Percentiles rank a stretch among this genome's conserved stretches.
Conservation (phyloP, 2,113 vertebrate species). For the Rhinichthys klamathensis region DNA sequence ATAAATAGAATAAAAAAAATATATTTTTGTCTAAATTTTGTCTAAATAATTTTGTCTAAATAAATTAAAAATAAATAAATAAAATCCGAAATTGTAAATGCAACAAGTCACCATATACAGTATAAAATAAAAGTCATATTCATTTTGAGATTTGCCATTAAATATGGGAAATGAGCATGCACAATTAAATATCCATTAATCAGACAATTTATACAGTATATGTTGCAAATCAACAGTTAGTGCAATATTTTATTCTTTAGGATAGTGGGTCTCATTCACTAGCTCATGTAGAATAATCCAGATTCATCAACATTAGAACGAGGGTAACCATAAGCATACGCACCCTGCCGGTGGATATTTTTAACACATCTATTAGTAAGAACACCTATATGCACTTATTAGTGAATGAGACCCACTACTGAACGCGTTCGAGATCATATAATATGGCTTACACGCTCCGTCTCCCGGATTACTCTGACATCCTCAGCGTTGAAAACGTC, state of each 20-base stretch:
- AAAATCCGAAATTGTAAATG: neutral
- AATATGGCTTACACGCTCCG: neutral
- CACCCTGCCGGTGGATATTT: neutral
- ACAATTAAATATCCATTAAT: neutral
- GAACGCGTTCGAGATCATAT: neutral
- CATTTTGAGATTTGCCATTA: neutral
- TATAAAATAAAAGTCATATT: neutral
- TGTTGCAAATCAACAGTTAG: neutral
- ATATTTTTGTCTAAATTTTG: neutral
- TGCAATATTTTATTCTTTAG: neutral
- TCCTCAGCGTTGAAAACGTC: neutral
- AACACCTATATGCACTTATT: neutral
- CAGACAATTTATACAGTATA: neutral
- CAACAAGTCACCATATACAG: neutral
- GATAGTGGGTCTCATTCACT: neutral
- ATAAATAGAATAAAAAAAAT: no score
- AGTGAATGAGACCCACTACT: neutral
- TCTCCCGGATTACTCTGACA: conserved; percentile 27
- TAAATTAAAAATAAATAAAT: neutral
- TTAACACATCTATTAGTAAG: neutral
- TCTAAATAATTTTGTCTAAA: neutral
- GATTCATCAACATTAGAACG: neutral
- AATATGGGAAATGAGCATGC: neutral
- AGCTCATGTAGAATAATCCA: neutral
- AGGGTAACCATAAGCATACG: neutral